Conservation (phyloP, 2,113 vertebrate genomes). For the Mus pahari region DNA sequence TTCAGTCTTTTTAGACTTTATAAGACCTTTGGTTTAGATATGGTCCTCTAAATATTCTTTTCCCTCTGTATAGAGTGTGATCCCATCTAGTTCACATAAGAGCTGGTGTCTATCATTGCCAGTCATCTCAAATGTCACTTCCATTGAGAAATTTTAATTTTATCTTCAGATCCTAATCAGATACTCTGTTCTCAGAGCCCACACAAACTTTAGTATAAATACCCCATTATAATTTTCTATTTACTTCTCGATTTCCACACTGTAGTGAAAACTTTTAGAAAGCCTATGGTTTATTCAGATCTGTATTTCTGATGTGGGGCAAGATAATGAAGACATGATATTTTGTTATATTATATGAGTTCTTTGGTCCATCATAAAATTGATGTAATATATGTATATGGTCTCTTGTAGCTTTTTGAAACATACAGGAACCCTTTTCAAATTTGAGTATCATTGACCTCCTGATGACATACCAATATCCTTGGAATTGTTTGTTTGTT, state of each 20-base stretch:
- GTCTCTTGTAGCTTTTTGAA: not conserved
- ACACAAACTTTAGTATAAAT: not conserved
- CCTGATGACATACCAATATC: too few relatives aligned
- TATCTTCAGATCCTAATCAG: not conserved
- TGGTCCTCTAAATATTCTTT: not conserved
- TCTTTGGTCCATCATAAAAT: conserved; percentile 14
- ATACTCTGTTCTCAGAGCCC: not conserved
- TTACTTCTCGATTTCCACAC: conserved; percentile 1
- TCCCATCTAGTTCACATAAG: not conserved
- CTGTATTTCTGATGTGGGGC: not conserved
- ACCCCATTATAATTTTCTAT: conserved; percentile 46
- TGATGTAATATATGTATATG: not conserved
- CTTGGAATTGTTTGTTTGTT: not conserved
- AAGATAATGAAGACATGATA: not conserved
- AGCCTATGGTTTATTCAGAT: conserved; percentile 50
- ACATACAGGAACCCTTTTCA: not conserved
- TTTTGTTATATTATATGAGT: not conserved
- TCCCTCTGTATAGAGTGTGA: not conserved
- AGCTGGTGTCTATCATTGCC: not conserved
- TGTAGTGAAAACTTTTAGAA: conserved; percentile 35
- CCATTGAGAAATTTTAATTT: conserved; percentile 54
- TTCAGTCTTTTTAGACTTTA: not conserved
- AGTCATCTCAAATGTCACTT: conserved; percentile 20
- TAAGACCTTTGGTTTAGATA: conserved; percentile 4
- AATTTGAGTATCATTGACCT: not conserved